phyloP scores from a whole-genome alignment of 2,797 vertebrate genomes.

The Salarias fasciatus region DNA sequence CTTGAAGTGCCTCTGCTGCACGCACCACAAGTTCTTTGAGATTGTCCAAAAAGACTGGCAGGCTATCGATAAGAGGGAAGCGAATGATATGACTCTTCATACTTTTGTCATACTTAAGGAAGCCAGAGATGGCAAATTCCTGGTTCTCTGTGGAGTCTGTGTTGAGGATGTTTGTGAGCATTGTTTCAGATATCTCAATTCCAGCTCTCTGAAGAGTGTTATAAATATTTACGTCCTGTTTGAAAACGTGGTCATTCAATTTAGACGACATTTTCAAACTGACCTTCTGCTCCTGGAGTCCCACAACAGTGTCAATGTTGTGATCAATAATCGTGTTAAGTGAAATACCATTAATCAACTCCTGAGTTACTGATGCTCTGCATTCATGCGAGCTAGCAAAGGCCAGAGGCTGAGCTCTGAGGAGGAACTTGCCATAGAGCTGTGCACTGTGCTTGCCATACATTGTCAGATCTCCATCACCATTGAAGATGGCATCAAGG shows the following conservation, averaged over 20 bases:
- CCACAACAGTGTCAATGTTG: conserved; percentile 49
- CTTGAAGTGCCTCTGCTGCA: conserved; percentile 80
- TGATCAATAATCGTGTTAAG: conserved; percentile 60
- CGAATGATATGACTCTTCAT: conserved; percentile 85
- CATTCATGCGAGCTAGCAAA: conserved; percentile 89
- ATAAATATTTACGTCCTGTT: conserved; percentile 85
- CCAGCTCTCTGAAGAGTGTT: conserved; percentile 87
- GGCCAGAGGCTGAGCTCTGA: conserved; percentile 89
- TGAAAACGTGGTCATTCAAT: conserved; percentile 87
- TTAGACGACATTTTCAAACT: conserved; percentile 86
- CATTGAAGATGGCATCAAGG: conserved; percentile 84
- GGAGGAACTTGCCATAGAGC: conserved; percentile 88
- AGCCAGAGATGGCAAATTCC: conserved; percentile 87
- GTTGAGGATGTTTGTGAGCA: conserved; percentile 83
- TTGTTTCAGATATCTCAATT: conserved; percentile 82
- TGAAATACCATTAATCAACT: conserved; percentile 64
- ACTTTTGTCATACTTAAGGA: conserved; percentile 94
- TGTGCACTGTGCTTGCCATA: conserved; percentile 88
- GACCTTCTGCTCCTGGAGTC: conserved; percentile 51
- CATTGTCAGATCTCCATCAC: conserved; percentile 84
- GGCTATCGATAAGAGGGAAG: conserved; percentile 85
- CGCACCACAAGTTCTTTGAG: conserved; percentile 78
- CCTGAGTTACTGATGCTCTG: conserved; percentile 85
- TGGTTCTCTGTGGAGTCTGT: conserved; percentile 78
- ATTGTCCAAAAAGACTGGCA: conserved; percentile 84